phyloP scores from a whole-genome alignment of 2,797 vertebrate species.

The Lophius americanus region DNA sequence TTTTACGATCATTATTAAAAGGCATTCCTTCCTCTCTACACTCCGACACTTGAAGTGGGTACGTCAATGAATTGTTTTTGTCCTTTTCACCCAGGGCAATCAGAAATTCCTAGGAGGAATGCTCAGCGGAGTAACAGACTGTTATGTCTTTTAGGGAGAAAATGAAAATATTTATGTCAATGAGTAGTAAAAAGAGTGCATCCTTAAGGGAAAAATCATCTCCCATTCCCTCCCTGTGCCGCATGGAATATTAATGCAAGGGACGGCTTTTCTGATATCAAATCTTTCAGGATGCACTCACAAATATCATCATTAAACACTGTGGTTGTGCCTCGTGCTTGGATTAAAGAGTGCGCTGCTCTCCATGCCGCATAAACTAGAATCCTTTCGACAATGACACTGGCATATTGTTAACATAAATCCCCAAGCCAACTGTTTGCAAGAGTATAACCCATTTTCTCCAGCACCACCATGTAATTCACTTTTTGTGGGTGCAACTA shows the following conservation, averaged over 20 bases:
- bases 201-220: slow-evolving; percentile 63
- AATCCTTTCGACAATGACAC: slow-evolving; percentile 22
- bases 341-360: slow-evolving; percentile 15
- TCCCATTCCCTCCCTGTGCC: slow-evolving; percentile 40
- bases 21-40: slow-evolving; percentile 44
- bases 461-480: slow-evolving; percentile 1
- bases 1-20: slow-evolving; percentile 37
- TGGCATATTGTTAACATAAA: slow-evolving; percentile 2
- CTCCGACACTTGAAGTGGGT: slow-evolving; percentile 12
- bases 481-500: slow-evolving; percentile 8
- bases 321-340: slow-evolving; percentile 24
- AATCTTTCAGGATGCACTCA: slow-evolving; percentile 44
- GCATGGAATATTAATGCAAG: slow-evolving; percentile 71
- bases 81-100: slow-evolving; percentile 35
- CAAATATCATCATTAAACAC: slow-evolving; percentile 60
- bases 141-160: slow-evolving; percentile 57
- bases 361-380: slow-evolving; percentile 22
- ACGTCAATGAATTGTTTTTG: slow-evolving; percentile 30
- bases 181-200: slow-evolving; percentile 62
- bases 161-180: slow-evolving; percentile 68
- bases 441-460: not conserved
- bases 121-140: slow-evolving; percentile 22
- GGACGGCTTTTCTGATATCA: slow-evolving; percentile 58
- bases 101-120: slow-evolving; percentile 38
- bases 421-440: slow-evolving; percentile 3